Evolutionary conservation across 2,797 vertebrate genomes (phyloP).

Genomic region (Staurois parvus): DNA sequence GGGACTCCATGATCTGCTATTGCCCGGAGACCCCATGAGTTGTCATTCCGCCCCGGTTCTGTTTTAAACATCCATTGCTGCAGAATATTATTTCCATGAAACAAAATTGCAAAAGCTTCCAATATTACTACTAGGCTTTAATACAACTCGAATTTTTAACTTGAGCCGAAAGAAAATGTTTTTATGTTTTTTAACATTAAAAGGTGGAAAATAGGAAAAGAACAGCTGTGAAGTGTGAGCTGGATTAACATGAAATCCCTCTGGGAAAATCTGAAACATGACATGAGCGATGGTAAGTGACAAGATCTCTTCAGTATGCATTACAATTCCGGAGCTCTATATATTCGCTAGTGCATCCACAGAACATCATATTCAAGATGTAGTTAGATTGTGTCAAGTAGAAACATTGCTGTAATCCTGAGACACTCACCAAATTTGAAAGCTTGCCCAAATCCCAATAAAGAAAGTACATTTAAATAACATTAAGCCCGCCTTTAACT

Average conservation of each 20-base stretch:
- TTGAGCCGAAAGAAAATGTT: conserved; percentile 42
- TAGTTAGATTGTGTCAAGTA: conserved; percentile 54
- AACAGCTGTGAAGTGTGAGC: conserved; percentile 80
- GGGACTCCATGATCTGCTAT: no score
- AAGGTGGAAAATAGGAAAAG: conserved; percentile 76
- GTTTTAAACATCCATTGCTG: no score
- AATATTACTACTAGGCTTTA: no score
- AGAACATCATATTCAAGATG: conserved; percentile 50
- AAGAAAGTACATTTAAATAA: conserved; percentile 18
- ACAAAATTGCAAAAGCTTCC: no score
- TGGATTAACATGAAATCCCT: conserved; percentile 80
- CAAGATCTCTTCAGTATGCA: conserved; percentile 78
- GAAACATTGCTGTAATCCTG: conserved; percentile 31
- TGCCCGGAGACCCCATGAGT: no score
- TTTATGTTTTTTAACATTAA: conserved; percentile 56
- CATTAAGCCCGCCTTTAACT: conserved; percentile 5
- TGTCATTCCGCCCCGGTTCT: no score
- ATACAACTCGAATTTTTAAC: conserved; percentile 59
- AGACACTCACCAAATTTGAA: conserved; percentile 22
- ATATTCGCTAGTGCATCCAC: conserved; percentile 68
- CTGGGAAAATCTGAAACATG: conserved; percentile 79
- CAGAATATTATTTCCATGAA: no score
- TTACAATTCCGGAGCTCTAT: conserved; percentile 74
- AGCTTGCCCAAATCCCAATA: conserved; percentile 31
- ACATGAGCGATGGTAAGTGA: conserved; percentile 80